Evolutionary conservation across 2,888 invertebrate genomes (phyloP), one percentile per base, ranked within the genome.

Genomic region (Caenorhabditis angaria): DNA sequence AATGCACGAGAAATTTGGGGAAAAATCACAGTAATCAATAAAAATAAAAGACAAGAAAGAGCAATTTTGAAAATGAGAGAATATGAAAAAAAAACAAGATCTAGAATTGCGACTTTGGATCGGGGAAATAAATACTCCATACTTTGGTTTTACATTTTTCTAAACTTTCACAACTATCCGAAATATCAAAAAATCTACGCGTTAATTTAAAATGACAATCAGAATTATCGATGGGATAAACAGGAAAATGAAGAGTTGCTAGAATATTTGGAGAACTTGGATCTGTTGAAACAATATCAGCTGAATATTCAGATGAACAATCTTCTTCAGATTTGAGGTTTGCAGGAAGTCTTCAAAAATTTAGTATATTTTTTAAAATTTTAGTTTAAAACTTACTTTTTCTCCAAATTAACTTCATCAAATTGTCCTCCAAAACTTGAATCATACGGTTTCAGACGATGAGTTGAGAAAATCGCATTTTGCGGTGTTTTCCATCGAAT

Each of bases 361-460:
- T n/a, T n/a, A n/a, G n/a, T n/a, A n/a, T n/a, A 8, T 8, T 32
- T 32, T 32, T 32, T 32, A 32, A 14, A 61, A 50, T 28, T 27
- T 53, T 8, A 50, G 25, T 24, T 4, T 18, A 27, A 61, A 25
- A 61, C 61, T 24, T 14, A 66, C 65, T 59, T 73, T 29, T 64
- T 59, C 0, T 29, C 48, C 18, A 74, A 53, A 50, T 60, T 24
- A 18, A 70, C 28, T 48, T 67, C 70, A 55, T 71, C 70, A 54
- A 80, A 80, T 55, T 80, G 80, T 55, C 74, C 72, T 14, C 77
- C 77, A 35, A 68, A 77, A 10, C 73, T 82, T 8, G 86, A 86
- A 70, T 87, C 81, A 67, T 86, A 86, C 10, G 80, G 76, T 25
- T 69, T 55, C 6, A 87, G 63, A 2, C 41, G 32, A 18, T 77